A percentile compares a stretch with the other conserved stretches of the same genome.
phyloP scores from a whole-genome alignment of 2,797 vertebrate genomes.

The Urophycis tenuis region DNA sequence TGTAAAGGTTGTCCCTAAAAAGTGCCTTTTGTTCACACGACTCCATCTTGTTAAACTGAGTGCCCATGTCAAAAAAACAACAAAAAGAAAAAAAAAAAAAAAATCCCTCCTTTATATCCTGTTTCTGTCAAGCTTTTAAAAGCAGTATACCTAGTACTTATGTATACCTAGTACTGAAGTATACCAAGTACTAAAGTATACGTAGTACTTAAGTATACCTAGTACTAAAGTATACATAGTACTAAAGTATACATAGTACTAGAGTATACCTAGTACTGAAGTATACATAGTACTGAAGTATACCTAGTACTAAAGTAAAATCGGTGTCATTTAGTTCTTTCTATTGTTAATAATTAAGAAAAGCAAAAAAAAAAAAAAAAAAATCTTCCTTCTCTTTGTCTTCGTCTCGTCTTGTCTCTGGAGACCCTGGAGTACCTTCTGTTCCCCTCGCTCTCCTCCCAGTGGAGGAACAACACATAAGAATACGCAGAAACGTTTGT shows the following conservation, averaged over 20 bases:
- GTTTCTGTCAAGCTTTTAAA: constrained; percentile 71
- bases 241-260: constrained; percentile 81
- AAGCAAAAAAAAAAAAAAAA: constrained; percentile 53
- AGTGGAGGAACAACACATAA: constrained; percentile 58
- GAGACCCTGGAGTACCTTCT: constrained; percentile 76
- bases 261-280: constrained; percentile 74
- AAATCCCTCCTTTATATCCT: constrained; percentile 64
- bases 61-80: constrained; percentile 63
- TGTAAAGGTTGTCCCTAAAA: constrained; percentile 79
- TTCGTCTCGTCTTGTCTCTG: constrained; percentile 75
- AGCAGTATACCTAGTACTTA: constrained; percentile 79
- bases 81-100: constrained; percentile 35
- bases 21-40: constrained; percentile 80
- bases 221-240: constrained; percentile 70
- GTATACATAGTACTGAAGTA: constrained; percentile 79
- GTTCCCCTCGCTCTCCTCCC: constrained; percentile 45
- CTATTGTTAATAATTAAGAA: constrained; percentile 76
- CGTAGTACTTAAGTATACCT: constrained; percentile 76
- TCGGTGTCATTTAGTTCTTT: constrained; percentile 87
- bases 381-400: constrained; percentile 74
- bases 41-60: constrained; percentile 77
- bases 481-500: constrained; percentile 57
- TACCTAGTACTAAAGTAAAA: constrained; percentile 78
- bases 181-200: constrained; percentile 80
- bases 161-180: constrained; percentile 74